Conservation (phyloP, 2,113 vertebrate genomes). For the Petroica traversi region DNA sequence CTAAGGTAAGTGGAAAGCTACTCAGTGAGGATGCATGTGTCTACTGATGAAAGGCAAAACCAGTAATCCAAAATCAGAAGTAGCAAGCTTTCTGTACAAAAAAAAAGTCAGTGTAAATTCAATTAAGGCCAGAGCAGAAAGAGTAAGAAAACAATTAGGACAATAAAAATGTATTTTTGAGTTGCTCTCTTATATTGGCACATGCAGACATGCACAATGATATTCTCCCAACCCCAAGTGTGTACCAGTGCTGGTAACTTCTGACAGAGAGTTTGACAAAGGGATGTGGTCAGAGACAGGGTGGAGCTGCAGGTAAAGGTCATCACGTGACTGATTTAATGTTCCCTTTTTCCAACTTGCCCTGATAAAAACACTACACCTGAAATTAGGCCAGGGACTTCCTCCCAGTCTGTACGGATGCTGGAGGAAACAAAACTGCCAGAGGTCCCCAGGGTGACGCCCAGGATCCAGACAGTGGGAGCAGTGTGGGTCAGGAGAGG, state of each 20-base stretch:
- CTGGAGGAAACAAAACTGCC: neutral
- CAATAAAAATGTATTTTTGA: neutral
- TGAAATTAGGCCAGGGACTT: neutral
- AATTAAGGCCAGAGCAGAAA: neutral
- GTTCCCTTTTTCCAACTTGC: fast-evolving
- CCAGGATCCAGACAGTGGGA: fast-evolving
- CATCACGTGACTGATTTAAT: neutral
- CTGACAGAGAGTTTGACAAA: neutral
- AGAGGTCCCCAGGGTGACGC: no score
- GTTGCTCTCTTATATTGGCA: neutral
- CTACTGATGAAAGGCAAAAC: neutral
- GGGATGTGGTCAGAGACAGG: neutral
- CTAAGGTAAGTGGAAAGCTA: neutral
- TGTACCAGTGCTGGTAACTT: neutral
- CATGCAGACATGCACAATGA: no score
- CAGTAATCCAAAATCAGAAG: neutral
- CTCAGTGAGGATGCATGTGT: fast-evolving
- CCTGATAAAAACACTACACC: neutral
- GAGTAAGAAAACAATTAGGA: neutral
- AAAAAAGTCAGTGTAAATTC: neutral
- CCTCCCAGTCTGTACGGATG: neutral
- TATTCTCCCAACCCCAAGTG: fast-evolving
- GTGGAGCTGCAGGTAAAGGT: neutral
- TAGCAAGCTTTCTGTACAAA: neutral
- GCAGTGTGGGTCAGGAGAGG: fast-evolving